A percentile compares a stretch with the other conserved stretches of the same genome.
These are phyloP conservation scores for Pygoscelis antarcticus DNA, from an alignment of 2,113 vertebrate species.

Conservation along the genomic window DNA sequence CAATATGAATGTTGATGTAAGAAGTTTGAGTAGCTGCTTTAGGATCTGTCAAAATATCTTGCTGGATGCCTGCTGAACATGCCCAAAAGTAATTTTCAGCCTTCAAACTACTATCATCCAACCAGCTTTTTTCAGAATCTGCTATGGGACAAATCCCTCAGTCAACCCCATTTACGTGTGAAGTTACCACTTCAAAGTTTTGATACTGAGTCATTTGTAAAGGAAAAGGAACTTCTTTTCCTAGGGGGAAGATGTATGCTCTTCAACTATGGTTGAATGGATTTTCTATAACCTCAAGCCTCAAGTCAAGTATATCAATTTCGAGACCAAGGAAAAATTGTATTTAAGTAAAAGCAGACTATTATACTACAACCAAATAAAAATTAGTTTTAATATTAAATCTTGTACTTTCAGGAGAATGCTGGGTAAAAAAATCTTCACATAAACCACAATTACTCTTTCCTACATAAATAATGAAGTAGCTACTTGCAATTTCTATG, in stretches of 20 bases:
- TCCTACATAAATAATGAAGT: not conserved
- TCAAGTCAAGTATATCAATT: not conserved
- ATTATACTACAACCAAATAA: not conserved
- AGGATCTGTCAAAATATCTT: constrained; percentile 46
- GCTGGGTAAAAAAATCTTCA: not conserved
- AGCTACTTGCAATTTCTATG: not conserved
- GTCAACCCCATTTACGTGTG: not conserved
- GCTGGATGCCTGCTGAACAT: constrained; percentile 6
- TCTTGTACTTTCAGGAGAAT: not conserved
- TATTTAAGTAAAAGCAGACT: not conserved
- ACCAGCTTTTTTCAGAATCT: not conserved
- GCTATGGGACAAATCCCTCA: not conserved
- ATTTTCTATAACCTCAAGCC: not conserved
- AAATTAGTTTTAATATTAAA: not conserved
- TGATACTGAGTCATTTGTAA: not conserved
- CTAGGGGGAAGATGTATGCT: not conserved
- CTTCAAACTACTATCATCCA: constrained; percentile 2
- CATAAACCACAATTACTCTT: not conserved
- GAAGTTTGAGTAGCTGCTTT: constrained; percentile 37
- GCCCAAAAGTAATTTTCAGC: constrained; percentile 12
- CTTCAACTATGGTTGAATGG: not conserved
- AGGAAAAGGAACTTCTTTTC: not conserved
- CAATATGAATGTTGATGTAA: not conserved
- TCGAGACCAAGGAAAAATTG: not conserved
- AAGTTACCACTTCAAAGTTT: not conserved